These are phyloP conservation scores for Microcebus murinus DNA, from an alignment of 2,113 vertebrate genomes.

Conservation along the genomic window DNA sequence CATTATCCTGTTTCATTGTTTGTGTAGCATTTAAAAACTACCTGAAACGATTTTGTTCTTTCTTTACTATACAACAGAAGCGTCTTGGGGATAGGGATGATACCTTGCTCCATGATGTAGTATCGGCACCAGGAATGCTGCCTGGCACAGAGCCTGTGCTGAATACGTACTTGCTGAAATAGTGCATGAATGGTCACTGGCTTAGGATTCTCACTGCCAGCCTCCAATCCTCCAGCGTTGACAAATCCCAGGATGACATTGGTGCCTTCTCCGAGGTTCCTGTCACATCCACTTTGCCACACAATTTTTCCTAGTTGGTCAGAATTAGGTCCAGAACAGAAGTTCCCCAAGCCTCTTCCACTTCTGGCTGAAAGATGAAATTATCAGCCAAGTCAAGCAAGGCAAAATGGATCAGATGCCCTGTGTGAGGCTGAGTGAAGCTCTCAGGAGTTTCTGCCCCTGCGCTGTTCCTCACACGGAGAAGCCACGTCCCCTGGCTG, in stretches of 20 bases:
- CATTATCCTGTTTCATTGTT: not conserved
- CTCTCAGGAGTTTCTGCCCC: not conserved
- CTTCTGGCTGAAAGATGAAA: constrained; percentile 67
- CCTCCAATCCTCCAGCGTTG: not conserved
- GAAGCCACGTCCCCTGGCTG: not conserved
- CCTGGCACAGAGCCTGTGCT: not conserved
- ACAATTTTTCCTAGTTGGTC: constrained; percentile 66
- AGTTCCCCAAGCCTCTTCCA: constrained; percentile 53
- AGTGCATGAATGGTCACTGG: not conserved
- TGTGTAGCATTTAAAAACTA: not conserved
- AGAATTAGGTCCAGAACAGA: constrained; percentile 72
- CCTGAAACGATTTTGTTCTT: not conserved
- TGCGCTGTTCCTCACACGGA: not conserved
- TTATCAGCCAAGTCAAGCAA: constrained; percentile 56
- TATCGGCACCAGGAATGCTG: not conserved
- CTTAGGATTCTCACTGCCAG: not conserved
- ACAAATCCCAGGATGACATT: constrained; percentile 42
- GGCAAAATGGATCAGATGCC: constrained; percentile 47
- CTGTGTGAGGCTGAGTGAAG: not conserved
- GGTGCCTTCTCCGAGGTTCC: constrained; percentile 38
- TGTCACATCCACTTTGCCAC: constrained; percentile 70
- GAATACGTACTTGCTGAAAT: not conserved
- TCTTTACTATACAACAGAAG: not conserved
- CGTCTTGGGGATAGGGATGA: not conserved
- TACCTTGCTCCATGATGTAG: not conserved